Evolutionary conservation across 2,113 vertebrate genomes (phyloP), one percentile per base, ranked within the genome.

Genomic region (Phalacrocorax aristotelis): DNA sequence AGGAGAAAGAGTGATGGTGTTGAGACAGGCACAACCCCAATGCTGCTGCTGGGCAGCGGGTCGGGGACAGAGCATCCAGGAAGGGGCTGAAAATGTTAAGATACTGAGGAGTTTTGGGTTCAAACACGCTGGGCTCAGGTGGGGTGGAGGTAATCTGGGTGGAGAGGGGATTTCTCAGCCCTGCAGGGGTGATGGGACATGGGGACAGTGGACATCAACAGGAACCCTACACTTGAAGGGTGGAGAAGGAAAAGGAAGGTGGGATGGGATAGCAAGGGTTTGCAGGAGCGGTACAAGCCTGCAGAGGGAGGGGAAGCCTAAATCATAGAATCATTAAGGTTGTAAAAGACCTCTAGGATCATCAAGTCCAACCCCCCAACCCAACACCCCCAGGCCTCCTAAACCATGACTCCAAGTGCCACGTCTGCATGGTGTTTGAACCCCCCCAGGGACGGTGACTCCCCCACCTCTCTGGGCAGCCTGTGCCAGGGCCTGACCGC

Each of bases 41-140:
- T 7, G 0, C 40, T 70, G 65, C 20, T 74, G 64, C 81, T 57
- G 38, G 34, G 15, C 75, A 61, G 20, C 20, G 40, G 6, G 7
- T 3, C 0, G 0, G 64, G 25, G 21, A 34, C 18, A 26, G 22
- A 85, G 34, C 55, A 30, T 51, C 20, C 46, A 19, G 64, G 29
- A 74, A 66, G 14, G 64, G n/a, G 51, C 14, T 62, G 3, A n/a
- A 10, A 2, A 11, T 3, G 19, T 38, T n/a, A 70, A 15, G 58
- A 44, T 4, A 6, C 6, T 1, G 36, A 57, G 51, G 61, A 38
- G 19, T 52, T 7, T 30, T 4, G 2, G 27, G n/a, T 25, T 34
- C 10, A 2, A 6, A 12, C 42, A 29, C 7, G 61, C 65, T 34
- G 75, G 48, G 42, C n/a, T 65, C 49, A 12, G 62, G 32, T 5